These are phyloP conservation scores for Platerodrilus igneus DNA, from an alignment of 2,888 invertebrate species.

Conservation along the genomic window DNA sequence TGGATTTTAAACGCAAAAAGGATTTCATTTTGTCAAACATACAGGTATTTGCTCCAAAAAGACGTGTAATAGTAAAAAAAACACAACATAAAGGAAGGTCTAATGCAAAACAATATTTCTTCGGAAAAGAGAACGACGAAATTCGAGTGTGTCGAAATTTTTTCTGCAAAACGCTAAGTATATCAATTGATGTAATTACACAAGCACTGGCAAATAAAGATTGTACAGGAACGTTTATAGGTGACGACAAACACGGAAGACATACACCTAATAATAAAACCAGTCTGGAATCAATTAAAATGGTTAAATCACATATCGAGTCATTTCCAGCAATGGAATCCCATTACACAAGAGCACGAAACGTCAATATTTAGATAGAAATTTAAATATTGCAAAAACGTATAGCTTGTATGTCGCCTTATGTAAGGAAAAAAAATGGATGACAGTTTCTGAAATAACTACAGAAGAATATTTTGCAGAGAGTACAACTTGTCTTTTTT, in stretches of 20 bases:
- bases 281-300: slow-evolving; percentile 14
- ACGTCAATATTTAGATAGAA: slow-evolving; percentile 24
- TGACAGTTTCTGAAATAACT: slow-evolving; percentile 20
- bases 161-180: slow-evolving; percentile 22
- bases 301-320: slow-evolving; percentile 26
- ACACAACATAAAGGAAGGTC: too few species aligned
- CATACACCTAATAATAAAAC: slow-evolving; percentile 26
- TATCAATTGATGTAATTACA: slow-evolving; percentile 24
- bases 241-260: slow-evolving; percentile 23
- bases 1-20: too few species aligned
- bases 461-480: slow-evolving; percentile 22
- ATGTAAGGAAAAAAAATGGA: slow-evolving; percentile 18
- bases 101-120: slow-evolving; percentile 16
- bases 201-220: slow-evolving; percentile 24
- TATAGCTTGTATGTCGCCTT: slow-evolving; percentile 23
- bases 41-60: too few species aligned
- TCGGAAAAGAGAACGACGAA: slow-evolving; percentile 5
- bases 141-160: slow-evolving; percentile 20
- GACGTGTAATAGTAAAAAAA: too few species aligned
- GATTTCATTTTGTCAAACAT: too few species aligned
- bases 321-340: slow-evolving; percentile 27
- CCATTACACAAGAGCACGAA: slow-evolving; percentile 24
- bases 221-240: slow-evolving; percentile 18
- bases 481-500: slow-evolving; percentile 21
- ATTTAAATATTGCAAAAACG: slow-evolving; percentile 26